These are phyloP conservation scores for Leptinotarsa defecta DNA, from an alignment of 1,140 invertebrate species.

Conservation along the genomic window DNA sequence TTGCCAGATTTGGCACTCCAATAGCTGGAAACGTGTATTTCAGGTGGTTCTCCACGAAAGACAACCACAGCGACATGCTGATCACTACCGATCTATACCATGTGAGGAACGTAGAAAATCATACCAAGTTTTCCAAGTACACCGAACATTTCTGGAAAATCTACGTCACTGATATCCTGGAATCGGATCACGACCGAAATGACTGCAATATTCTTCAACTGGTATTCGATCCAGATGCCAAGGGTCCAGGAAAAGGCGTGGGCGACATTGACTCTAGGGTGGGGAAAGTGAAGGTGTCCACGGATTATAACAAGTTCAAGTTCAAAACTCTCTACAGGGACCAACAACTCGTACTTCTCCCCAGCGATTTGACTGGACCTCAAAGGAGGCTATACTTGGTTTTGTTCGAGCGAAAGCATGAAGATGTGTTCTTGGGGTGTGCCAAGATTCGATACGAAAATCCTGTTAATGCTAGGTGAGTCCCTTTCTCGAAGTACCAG, in stretches of 20 bases:
- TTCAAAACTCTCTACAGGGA: constrained; percentile 69
- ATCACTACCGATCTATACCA: constrained; percentile 75
- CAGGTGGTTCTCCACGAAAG: constrained; percentile 73
- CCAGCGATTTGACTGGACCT: constrained; percentile 70
- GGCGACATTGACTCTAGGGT: constrained; percentile 82
- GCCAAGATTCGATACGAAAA: constrained; percentile 75
- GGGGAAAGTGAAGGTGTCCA: constrained; percentile 73
- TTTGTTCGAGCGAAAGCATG: constrained; percentile 78
- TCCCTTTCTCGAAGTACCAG: too few relatives aligned
- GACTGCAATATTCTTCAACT: constrained; percentile 83
- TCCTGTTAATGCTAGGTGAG: constrained; percentile 69
- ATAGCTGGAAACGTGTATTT: constrained; percentile 83
- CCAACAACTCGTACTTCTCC: constrained; percentile 66
- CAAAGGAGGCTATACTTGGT: constrained; percentile 81
- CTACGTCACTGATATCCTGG: constrained; percentile 87
- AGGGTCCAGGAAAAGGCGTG: constrained; percentile 69
- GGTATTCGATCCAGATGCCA: constrained; percentile 81
- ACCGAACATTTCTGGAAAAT: constrained; percentile 87
- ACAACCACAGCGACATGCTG: constrained; percentile 75
- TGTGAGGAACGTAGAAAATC: constrained; percentile 58
- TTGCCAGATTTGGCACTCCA: constrained; percentile 78
- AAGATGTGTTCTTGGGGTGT: constrained; percentile 81
- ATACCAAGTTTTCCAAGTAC: constrained; percentile 58
- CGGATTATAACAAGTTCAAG: constrained; percentile 60
- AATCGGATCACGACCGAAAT: constrained; percentile 71